Conservation (phyloP, 2,797 vertebrate genomes). For the Poeciliopsis paucimaculata region DNA sequence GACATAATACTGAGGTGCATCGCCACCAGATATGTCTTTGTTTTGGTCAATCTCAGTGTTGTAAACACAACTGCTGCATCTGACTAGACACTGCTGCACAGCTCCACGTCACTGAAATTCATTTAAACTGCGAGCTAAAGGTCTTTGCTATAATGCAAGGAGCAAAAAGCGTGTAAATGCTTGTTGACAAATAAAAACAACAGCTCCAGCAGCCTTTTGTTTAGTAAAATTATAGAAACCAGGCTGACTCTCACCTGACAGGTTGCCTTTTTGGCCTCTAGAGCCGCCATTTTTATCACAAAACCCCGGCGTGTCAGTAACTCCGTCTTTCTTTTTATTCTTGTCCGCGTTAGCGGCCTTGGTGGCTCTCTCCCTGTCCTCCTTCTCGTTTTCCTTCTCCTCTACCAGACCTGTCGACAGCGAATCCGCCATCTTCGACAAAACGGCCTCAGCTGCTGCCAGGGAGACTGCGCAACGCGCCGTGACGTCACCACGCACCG, state of each 20-base stretch:
- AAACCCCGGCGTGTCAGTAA: slow-evolving; percentile 86
- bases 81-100: slow-evolving; percentile 27
- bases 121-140: slow-evolving; percentile 6
- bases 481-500: slow-evolving; percentile 61
- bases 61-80: background rate
- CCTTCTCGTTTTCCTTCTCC: slow-evolving; percentile 79
- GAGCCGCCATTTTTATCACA: slow-evolving; percentile 83
- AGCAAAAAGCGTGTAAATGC: background rate
- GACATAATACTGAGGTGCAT: background rate
- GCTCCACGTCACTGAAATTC: background rate
- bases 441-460: slow-evolving; percentile 63
- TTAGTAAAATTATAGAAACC: slow-evolving; percentile 38
- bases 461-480: slow-evolving; percentile 63
- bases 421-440: slow-evolving; percentile 83
- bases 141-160: background rate
- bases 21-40: background rate
- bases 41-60: slow-evolving; percentile 10
- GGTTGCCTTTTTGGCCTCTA: slow-evolving; percentile 80
- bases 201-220: slow-evolving; percentile 10
- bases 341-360: slow-evolving; percentile 38
- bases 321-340: slow-evolving; percentile 66
- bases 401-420: slow-evolving; percentile 77
- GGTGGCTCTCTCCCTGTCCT: slow-evolving; percentile 70
- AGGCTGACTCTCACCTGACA: slow-evolving; percentile 87
- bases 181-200: background rate